phyloP scores from a whole-genome alignment of 1,140 invertebrate species.

The Lepidostoma basale region DNA sequence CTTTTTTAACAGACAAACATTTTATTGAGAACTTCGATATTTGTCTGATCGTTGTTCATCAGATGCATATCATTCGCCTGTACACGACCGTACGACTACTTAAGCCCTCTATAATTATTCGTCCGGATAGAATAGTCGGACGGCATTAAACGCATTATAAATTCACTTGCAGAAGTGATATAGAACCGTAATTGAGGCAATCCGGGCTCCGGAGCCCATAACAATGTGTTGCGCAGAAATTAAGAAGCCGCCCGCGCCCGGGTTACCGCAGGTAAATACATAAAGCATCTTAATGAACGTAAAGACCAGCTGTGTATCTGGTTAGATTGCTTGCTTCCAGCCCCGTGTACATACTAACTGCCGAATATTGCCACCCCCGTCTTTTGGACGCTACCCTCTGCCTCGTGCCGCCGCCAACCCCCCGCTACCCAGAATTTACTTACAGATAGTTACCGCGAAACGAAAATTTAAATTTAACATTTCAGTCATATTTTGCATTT shows the following conservation, averaged over 20 bases:
- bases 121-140: slow-evolving; percentile 13
- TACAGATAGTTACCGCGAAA: no score
- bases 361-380: slow-evolving; percentile 46
- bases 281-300: slow-evolving; percentile 48
- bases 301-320: slow-evolving; percentile 46
- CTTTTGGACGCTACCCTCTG: slow-evolving; percentile 29
- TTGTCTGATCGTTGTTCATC: no score
- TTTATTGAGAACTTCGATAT: no score
- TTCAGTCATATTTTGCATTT: background rate
- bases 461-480: no score
- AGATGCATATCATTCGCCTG: no score
- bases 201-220: slow-evolving; percentile 31
- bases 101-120: no score
- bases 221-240: slow-evolving; percentile 46
- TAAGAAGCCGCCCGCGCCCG: slow-evolving; percentile 37
- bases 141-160: slow-evolving; percentile 45
- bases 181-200: slow-evolving; percentile 45
- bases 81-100: no score
- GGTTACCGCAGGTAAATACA: slow-evolving; percentile 46
- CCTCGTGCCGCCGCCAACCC: slow-evolving; percentile 11
- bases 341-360: slow-evolving; percentile 47
- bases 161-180: slow-evolving; percentile 46
- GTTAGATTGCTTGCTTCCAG: slow-evolving; percentile 46
- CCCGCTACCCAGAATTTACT: background rate
- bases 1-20: no score